phyloP scores from a whole-genome alignment of 1,140 invertebrate species.

The Papilio helenus region DNA sequence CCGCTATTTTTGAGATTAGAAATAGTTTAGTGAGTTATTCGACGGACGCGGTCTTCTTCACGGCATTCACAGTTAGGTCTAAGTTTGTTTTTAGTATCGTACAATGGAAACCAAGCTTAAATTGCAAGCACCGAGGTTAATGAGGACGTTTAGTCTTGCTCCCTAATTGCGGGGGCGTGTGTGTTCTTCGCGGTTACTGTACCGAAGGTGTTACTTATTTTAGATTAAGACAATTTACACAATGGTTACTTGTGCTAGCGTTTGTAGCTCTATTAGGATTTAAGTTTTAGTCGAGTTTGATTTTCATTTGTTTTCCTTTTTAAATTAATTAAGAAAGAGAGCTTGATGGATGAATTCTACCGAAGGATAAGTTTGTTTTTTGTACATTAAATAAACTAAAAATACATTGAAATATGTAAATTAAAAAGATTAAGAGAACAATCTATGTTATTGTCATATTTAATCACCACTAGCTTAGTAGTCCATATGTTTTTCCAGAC shows the following conservation, averaged over 20 bases:
- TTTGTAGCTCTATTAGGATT: background rate
- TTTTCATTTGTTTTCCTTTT: background rate
- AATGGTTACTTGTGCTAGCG: background rate
- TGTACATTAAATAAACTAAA: background rate
- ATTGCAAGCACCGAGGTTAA: constrained; percentile 28
- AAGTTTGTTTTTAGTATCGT: no score
- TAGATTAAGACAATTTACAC: constrained; percentile 34
- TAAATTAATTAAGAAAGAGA: background rate
- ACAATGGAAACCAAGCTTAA: background rate
- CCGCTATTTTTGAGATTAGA: no score
- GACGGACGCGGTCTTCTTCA: no score
- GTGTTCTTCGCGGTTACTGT: constrained; percentile 35
- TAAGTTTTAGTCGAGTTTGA: background rate
- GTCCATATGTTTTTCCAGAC: no score
- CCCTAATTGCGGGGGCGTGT: constrained; percentile 32
- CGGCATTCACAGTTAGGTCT: no score
- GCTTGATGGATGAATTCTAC: background rate
- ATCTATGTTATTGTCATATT: background rate
- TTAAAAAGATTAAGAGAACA: background rate
- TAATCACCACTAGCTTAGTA: no score
- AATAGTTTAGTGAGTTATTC: background rate
- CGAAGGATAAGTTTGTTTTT: background rate
- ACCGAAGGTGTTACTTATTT: constrained; percentile 13
- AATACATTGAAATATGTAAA: background rate
- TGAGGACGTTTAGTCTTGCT: constrained; percentile 36